Evolutionary conservation across 2,888 invertebrate genomes (phyloP).

Genomic region (Theretra japonica): DNA sequence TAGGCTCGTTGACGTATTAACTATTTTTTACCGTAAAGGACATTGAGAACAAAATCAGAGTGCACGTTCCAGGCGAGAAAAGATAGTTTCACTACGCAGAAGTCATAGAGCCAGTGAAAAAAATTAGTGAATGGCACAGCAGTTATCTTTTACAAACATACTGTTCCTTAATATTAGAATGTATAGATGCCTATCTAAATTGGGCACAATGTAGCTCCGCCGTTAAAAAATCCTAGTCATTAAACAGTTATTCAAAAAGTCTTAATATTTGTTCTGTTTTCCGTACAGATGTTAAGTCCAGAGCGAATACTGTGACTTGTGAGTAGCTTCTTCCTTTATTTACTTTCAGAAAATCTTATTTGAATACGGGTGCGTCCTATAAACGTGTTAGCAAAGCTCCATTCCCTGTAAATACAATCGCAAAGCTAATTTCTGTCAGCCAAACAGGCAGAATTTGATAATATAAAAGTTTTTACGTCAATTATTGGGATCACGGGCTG

Average conservation of each 20-base stretch:
- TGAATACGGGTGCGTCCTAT: conserved; percentile 32
- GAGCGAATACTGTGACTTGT: conserved; percentile 22
- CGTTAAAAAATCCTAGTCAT: too few species aligned
- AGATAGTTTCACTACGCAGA: too few species aligned
- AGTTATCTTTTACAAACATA: too few species aligned
- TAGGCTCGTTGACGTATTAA: too few species aligned
- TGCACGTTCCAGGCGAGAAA: too few species aligned
- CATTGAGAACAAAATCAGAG: too few species aligned
- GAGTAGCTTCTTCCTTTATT: conserved; percentile 35
- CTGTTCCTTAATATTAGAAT: too few species aligned
- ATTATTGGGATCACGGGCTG: background rate
- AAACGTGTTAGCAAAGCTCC: conserved; percentile 29
- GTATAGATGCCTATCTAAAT: too few species aligned
- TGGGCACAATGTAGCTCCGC: too few species aligned
- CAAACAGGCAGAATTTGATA: background rate
- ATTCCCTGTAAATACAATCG: conserved; percentile 18
- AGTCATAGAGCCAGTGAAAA: too few species aligned
- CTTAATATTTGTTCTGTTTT: background rate
- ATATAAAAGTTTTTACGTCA: background rate
- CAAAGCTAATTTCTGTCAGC: conserved; percentile 2
- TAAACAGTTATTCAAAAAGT: background rate
- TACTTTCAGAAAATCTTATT: conserved; percentile 34
- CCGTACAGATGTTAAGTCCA: background rate
- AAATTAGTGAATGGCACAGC: too few species aligned
- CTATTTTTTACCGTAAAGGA: too few species aligned